A percentile compares a stretch with the other conserved stretches of the same genome.
Conservation (phyloP, 2,797 vertebrate genomes). For the Protonibea diacanthus region DNA sequence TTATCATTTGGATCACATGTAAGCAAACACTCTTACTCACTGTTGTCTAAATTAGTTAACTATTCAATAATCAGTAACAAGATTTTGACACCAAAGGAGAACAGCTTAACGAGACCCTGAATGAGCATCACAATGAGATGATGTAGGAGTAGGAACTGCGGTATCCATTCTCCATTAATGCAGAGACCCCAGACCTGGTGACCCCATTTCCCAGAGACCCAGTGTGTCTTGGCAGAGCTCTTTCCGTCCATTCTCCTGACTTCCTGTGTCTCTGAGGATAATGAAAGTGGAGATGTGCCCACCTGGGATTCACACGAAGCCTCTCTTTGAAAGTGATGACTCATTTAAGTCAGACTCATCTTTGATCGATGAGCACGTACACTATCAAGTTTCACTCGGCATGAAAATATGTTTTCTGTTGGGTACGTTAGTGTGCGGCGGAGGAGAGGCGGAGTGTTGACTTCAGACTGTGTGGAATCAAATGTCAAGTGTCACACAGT, state of each 20-base stretch:
- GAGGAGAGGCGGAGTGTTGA: constrained; percentile 8
- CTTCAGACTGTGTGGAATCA: constrained; percentile 19
- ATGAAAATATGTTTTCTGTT: constrained; percentile 21
- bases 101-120: neutral
- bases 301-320: neutral
- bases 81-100: neutral
- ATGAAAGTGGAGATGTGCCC: neutral
- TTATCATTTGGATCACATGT: neutral
- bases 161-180: neutral
- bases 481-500: constrained; percentile 33
- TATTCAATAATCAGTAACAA: neutral
- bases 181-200: constrained; percentile 14
- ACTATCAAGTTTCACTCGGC: neutral
- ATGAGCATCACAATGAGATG: neutral
- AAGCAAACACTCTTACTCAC: neutral
- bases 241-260: constrained; percentile 31
- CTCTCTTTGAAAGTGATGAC: constrained; percentile 11
- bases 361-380: neutral
- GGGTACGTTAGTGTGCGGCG: no score
- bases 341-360: constrained; percentile 9
- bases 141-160: neutral
- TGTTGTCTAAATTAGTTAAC: neutral
- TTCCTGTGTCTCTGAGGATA: constrained; percentile 29
- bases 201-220: constrained; percentile 17
- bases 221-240: neutral